Evolutionary conservation across 2,797 vertebrate species (phyloP), one percentile per base, ranked within the genome.

Genomic region (Channallabes apus): DNA sequence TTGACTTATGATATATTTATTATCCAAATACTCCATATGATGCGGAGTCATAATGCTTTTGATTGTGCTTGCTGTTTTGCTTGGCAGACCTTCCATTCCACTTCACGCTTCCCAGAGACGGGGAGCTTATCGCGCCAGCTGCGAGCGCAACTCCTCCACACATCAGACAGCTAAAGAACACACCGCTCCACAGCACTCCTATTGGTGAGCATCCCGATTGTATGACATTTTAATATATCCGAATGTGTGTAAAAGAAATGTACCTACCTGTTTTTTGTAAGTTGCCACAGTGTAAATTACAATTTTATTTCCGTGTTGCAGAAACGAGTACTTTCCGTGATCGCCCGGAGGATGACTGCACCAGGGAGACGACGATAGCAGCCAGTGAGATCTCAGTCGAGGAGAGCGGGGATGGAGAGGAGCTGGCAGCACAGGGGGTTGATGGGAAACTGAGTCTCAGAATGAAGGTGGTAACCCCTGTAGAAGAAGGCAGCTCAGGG

Each of bases 101-200:
- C 92, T 97, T 98, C 91, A 95, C 95, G 8, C 94, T 98, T 87
- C 97, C 95, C 0, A 98, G 97, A 93, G 97, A 99, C 90, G 95
- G 96, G 2, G 96, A 97, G 84, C 87, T 93, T 90, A 96, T 98
- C 84, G 96, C 95, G 85, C 96, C 97, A 3, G 89, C 93, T 67
- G 93, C 94, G 6, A 95, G 92, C 46, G 84, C 94, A 87, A 98
- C 98, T 0, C 97, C 98, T 15, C 96, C 97, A 85, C 94, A 96
- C 20, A 92, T 95, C 90, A 95, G 91, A 85, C 96, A 96, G 87
- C 94, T 98, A 89, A 98, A 98, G 93, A 95, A 96, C 93, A 96
- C 96, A 3, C 96, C 96, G 61, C 96, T 97, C 89, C 98, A 99
- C 95, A 99, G 98, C 94, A 99, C 98, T 84, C 98, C 98, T 80